Evolutionary conservation across 2,797 vertebrate species (phyloP), one percentile per base, ranked within the genome.

Genomic region (Columba guinea): DNA sequence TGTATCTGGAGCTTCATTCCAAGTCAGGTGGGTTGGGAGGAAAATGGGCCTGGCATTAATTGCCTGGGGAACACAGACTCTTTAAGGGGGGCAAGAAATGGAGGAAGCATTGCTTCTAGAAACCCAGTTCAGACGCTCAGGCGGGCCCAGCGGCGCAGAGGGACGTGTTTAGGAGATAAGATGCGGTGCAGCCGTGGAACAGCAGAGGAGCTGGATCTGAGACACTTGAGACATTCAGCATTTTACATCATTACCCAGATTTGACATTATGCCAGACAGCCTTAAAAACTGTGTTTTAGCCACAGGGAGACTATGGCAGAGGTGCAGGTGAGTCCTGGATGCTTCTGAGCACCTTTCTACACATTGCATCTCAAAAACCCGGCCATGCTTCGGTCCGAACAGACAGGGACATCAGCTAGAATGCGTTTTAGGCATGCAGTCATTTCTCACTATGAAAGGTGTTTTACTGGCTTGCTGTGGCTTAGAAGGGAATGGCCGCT

Each of bases 151-250:
- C 69, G 5, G 53, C 5, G 22, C 3, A 3, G 26, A 9, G 7
- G 4, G 6, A 7, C 0, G 60, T 5, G 8, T 52, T 28, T 14
- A 8, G 27, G 65, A 26, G 13, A 8, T 3, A 9, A 11, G 37
- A 26, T 9, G 30, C 9, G 2, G 26, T 11, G 27, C 2, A 10
- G 12, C 9, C 16, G 58, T 34, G 20, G 30, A n/a, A 28, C 26
- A 34, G 28, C 28, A 5, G n/a, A 44, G 35, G 26, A 46, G 53
- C 28, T 26, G 3, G 17, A 17, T n/a, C 37, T 8, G 15, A 58
- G 56, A 70, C 20, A 5, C 56, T 20, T 0, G 18, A 41, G n/a
- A 26, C 28, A 30, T 53, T 28, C 46, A 21, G 37, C 32, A 4
- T 59, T 44, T 32, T 5, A 11, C 30, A 37, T 28, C 10, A 2